Evolutionary conservation across 2,888 invertebrate genomes (phyloP).

Genomic region (Corbicula japonica): DNA sequence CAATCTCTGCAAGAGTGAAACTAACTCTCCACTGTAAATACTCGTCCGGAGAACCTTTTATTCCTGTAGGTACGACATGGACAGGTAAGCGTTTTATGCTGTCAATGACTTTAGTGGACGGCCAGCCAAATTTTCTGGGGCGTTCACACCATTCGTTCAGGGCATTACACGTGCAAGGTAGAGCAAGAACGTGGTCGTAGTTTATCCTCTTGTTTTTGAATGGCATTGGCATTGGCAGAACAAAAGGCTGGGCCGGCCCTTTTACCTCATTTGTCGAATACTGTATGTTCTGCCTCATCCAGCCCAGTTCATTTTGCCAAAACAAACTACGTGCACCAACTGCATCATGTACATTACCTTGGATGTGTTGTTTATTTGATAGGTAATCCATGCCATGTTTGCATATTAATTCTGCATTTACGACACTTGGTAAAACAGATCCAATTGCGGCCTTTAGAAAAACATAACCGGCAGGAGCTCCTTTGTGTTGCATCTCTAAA

Average conservation of each 20-base stretch:
- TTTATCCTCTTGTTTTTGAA: background rate
- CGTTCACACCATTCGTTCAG: background rate
- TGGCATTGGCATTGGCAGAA: background rate
- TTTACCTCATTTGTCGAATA: too few species aligned
- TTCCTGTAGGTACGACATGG: slow-evolving; percentile 27
- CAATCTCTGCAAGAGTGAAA: slow-evolving; percentile 19
- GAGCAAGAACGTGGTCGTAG: background rate
- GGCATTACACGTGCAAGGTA: background rate
- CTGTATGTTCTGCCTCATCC: too few species aligned
- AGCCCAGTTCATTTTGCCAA: too few species aligned
- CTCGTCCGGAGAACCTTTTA: slow-evolving; percentile 2
- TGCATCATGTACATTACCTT: too few species aligned
- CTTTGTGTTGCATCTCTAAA: too few species aligned
- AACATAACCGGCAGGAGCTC: too few species aligned
- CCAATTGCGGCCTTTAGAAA: too few species aligned
- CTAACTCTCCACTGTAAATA: slow-evolving; percentile 28
- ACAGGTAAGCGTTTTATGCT: background rate
- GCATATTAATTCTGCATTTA: too few species aligned
- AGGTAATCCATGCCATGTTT: too few species aligned
- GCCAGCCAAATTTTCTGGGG: background rate
- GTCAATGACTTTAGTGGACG: background rate
- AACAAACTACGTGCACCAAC: too few species aligned
- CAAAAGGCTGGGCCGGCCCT: background rate
- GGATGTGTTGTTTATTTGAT: too few species aligned
- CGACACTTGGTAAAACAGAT: too few species aligned